Evolutionary conservation across 2,888 invertebrate genomes (phyloP).

Genomic region (Ephialtes manifestator): DNA sequence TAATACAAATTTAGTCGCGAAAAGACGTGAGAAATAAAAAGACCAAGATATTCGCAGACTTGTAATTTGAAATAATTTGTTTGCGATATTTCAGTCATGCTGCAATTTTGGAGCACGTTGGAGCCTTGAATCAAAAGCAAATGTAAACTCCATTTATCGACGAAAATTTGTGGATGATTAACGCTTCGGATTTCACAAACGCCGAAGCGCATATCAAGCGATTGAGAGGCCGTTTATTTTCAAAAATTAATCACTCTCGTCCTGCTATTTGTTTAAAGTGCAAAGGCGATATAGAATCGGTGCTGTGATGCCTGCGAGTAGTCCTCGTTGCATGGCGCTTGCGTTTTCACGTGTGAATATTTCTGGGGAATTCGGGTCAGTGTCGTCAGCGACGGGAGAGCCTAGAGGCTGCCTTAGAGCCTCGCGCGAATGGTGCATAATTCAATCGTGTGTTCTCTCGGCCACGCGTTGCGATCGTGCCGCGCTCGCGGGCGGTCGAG

Average conservation of each 20-base stretch:
- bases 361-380: constrained; percentile 53
- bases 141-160: constrained; percentile 34
- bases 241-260: constrained; percentile 32
- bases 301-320: background rate
- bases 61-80: constrained; percentile 33
- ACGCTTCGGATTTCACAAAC: constrained; percentile 40
- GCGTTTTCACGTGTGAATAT: constrained; percentile 22
- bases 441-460: constrained; percentile 42
- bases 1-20: no score
- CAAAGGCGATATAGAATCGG: background rate
- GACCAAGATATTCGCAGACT: background rate
- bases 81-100: constrained; percentile 18
- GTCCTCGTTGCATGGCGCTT: background rate
- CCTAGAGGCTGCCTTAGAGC: constrained; percentile 18
- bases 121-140: background rate
- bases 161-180: constrained; percentile 32
- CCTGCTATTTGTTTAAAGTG: constrained; percentile 29
- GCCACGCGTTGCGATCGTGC: constrained; percentile 47
- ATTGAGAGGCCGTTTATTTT: constrained; percentile 31
- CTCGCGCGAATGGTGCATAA: constrained; percentile 37
- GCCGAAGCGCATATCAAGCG: background rate
- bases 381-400: constrained; percentile 39
- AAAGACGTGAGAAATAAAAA: no score
- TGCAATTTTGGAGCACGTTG: no score
- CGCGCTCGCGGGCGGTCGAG: constrained; percentile 24